Evolutionary conservation across 2,113 vertebrate genomes (phyloP).

Genomic region (Uropsilus gracilis): DNA sequence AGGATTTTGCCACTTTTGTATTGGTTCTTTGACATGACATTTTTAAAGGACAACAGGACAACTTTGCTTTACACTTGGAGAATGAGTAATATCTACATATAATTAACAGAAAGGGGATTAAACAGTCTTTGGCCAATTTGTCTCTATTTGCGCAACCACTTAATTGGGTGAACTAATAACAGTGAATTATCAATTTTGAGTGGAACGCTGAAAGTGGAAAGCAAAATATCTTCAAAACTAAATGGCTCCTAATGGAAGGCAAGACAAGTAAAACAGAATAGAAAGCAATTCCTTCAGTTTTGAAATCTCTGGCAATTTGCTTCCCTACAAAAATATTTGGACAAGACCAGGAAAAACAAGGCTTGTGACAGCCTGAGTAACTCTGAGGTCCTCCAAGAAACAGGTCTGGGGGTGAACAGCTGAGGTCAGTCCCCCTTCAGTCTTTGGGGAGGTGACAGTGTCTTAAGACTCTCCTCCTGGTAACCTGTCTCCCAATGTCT

Average conservation of each 20-base stretch:
- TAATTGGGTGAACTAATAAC: constrained; percentile 45
- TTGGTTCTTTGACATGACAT: constrained; percentile 19
- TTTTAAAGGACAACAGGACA: constrained; percentile 56
- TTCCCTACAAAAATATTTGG: background rate
- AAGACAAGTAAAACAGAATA: background rate
- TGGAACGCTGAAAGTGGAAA: background rate
- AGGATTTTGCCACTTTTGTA: constrained; percentile 64
- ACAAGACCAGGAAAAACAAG: background rate
- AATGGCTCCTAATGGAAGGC: background rate
- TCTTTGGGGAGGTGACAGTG: no score
- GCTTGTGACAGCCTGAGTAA: no score
- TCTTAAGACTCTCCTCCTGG: background rate
- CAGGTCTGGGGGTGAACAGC: no score
- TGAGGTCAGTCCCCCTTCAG: background rate
- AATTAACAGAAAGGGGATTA: constrained; percentile 56
- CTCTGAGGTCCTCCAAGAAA: no score
- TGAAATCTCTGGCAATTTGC: constrained; percentile 13
- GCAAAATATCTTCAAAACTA: background rate
- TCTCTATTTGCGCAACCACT: constrained; percentile 68
- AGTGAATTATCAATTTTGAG: background rate
- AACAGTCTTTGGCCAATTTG: constrained; percentile 61
- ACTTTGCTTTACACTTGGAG: constrained; percentile 30
- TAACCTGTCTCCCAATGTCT: background rate
- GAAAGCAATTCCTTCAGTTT: background rate
- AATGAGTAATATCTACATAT: background rate